Conservation (phyloP, 2,113 vertebrate genomes). For the Corapipo altera region DNA sequence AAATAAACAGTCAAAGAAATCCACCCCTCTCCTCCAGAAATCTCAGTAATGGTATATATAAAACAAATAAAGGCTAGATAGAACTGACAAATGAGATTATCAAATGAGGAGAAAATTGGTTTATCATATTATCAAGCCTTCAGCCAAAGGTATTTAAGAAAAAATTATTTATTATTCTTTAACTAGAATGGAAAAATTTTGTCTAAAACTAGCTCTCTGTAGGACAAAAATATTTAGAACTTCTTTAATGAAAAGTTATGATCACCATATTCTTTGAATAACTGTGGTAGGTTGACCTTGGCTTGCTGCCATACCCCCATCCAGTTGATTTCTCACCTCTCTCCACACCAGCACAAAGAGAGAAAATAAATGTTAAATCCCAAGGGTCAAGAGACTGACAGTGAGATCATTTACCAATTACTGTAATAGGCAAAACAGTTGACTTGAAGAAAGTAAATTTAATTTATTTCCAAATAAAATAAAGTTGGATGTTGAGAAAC, state of each 20-base stretch:
- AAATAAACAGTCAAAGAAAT: background rate
- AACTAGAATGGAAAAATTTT: background rate
- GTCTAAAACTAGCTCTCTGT: background rate
- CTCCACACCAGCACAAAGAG: background rate
- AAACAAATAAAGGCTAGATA: background rate
- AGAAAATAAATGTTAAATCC: background rate
- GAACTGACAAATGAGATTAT: background rate
- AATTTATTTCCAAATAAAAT: background rate
- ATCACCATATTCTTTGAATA: background rate
- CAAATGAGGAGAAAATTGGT: background rate
- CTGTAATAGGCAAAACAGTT: background rate
- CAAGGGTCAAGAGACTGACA: background rate
- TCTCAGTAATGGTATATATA: background rate
- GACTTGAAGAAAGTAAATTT: background rate
- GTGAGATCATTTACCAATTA: background rate
- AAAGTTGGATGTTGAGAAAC: background rate
- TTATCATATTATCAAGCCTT: background rate
- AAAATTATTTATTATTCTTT: background rate
- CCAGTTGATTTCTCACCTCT: background rate
- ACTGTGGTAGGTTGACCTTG: background rate
- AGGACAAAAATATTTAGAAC: background rate
- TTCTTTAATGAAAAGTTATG: background rate
- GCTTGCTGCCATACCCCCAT: background rate
- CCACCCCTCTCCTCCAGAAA: background rate
- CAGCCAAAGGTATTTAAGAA: background rate